phyloP scores from a whole-genome alignment of 2,797 vertebrate genomes.

The Smutsia gigantea region DNA sequence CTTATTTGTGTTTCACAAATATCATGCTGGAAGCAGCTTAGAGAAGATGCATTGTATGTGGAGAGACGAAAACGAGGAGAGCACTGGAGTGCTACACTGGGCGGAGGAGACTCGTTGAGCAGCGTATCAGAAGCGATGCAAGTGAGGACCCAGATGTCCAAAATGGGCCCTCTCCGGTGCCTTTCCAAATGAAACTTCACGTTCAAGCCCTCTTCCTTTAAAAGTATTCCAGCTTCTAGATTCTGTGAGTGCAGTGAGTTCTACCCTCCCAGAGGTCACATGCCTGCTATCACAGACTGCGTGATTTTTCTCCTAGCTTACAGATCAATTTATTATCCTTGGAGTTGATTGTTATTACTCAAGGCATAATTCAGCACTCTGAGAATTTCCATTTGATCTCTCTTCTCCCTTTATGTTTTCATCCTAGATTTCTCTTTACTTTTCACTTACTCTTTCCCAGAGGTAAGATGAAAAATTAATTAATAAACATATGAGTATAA shows the following conservation, averaged over 20 bases:
- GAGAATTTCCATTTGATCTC: background rate
- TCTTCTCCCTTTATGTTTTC: background rate
- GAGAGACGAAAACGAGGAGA: background rate
- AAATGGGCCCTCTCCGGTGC: accelerated
- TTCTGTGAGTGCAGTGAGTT: background rate
- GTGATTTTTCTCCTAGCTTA: background rate
- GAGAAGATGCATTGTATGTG: background rate
- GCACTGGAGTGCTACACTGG: background rate
- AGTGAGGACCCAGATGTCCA: background rate
- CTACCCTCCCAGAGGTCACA: background rate
- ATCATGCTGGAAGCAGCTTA: background rate
- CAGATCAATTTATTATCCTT: background rate
- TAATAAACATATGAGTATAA: background rate
- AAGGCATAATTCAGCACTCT: background rate
- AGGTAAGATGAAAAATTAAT: slow-evolving; percentile 31
- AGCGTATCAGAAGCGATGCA: background rate
- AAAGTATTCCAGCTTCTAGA: background rate
- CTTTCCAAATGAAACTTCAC: background rate
- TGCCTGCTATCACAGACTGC: background rate
- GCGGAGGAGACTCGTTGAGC: background rate
- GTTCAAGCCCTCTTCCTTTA: background rate
- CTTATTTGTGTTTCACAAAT: background rate
- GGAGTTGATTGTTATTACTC: background rate
- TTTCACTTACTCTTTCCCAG: slow-evolving; percentile 19
- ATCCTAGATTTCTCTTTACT: background rate